Conservation (phyloP, 2,797 vertebrate species). For the Halcyon smyrnensis region DNA sequence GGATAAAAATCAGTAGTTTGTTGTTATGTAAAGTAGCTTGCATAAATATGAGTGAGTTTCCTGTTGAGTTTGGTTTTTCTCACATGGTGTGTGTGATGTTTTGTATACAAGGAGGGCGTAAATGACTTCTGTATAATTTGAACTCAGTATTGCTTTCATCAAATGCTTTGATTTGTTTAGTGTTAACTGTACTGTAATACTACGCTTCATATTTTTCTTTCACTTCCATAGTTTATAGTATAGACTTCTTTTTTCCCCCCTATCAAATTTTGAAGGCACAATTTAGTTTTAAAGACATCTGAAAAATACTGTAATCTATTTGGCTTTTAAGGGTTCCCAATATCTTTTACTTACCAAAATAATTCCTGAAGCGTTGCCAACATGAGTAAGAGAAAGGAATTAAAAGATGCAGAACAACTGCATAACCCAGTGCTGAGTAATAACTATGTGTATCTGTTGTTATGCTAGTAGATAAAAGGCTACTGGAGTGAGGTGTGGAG, state of each 20-base stretch:
- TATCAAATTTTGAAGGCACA: background rate
- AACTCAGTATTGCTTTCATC: background rate
- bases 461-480: background rate
- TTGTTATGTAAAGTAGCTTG: background rate
- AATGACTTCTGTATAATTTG: background rate
- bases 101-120: background rate
- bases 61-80: background rate
- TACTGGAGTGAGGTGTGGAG: background rate
- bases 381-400: background rate
- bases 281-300: background rate
- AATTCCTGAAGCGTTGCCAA: background rate
- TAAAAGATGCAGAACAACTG: conserved; percentile 3
- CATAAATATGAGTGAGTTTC: background rate
- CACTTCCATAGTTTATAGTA: background rate
- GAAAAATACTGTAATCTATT: background rate
- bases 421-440: background rate
- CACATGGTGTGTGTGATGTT: background rate
- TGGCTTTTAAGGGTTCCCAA: background rate
- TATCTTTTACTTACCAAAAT: conserved; percentile 1
- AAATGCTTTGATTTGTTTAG: background rate
- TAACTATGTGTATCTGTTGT: background rate
- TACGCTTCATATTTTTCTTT: background rate
- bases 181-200: background rate
- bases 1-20: background rate
- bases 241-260: background rate